A percentile compares a stretch with the other conserved stretches of the same genome.
These are phyloP conservation scores for Bellardia bayeri DNA, from an alignment of 2,888 invertebrate species.

Conservation along the genomic window DNA sequence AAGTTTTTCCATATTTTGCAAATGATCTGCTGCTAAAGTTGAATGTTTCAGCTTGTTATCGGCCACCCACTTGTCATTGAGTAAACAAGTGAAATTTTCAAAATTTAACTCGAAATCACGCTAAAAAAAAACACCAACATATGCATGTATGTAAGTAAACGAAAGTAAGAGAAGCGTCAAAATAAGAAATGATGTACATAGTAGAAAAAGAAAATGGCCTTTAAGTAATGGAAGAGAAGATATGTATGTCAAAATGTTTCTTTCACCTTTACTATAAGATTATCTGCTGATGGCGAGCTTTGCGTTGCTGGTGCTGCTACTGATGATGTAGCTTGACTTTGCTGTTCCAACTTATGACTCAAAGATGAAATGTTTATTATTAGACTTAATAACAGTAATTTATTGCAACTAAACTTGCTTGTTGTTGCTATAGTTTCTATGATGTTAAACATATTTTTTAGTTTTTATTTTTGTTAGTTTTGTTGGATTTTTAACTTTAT, in stretches of 20 bases:
- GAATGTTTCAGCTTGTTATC: slow-evolving; percentile 10
- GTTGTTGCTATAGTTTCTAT: slow-evolving; percentile 37
- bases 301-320: neutral
- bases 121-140: slow-evolving; percentile 5
- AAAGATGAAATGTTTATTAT: slow-evolving; percentile 65
- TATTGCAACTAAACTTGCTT: slow-evolving; percentile 45
- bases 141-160: slow-evolving; percentile 1
- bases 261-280: slow-evolving; percentile 64
- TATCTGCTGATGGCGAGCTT: slow-evolving; percentile 29
- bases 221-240: slow-evolving; percentile 40
- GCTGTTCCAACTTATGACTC: slow-evolving; percentile 52
- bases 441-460: slow-evolving; percentile 47
- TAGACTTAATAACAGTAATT: slow-evolving; percentile 63
- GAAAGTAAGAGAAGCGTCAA: slow-evolving; percentile 31
- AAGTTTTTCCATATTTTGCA: slow-evolving; percentile 56
- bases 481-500: neutral
- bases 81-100: slow-evolving; percentile 61
- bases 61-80: slow-evolving; percentile 33
- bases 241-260: slow-evolving; percentile 68
- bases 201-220: neutral
- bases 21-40: neutral
- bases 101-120: slow-evolving; percentile 58
- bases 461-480: neutral
- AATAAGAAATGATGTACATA: neutral
- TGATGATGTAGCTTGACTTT: slow-evolving; percentile 28